Evolutionary conservation across 2,797 vertebrate species (phyloP), one percentile per base, ranked within the genome.

Genomic region (Lagodon rhomboides): DNA sequence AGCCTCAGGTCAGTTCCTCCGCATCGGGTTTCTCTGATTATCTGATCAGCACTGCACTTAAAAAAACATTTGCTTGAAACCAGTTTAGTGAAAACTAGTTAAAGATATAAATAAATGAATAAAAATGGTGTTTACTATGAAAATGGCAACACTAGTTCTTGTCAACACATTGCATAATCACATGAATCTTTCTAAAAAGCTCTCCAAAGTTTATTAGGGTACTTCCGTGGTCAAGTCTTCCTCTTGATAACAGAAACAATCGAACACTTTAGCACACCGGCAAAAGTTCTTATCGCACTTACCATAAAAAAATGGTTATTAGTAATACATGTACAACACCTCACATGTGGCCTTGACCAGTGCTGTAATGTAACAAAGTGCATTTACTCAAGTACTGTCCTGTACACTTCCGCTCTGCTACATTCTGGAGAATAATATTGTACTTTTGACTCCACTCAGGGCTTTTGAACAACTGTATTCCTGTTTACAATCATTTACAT

Each of bases 1-100:
- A 58, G 44, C 68, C 49, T 70, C 22, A 38, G 3, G 12, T 61
- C 44, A 63, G 50, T 73, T 71, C 20, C 55, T 62, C 18, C 47
- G 54, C 46, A 64, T 78, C 69, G 72, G 58, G 44, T 64, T 68
- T 38, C 46, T 73, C 55, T 75, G 81, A 84, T 44, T 41, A 23
- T 34, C 10, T 54, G 16, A 62, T 72, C 50, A 62, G 61, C 18
- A 30, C 17, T 43, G 22, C n/a, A 34, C 16, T 23, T 12, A 53
- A 53, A 63, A 55, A 56, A 53, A 41, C 47, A n/a, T 60, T 49
- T n/a, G 4, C 49, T 41, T 62, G 22, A 61, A 25, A 68, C 16
- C 1, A 5, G 7, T 20, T 43, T 9, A 5, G 3, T 47, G 16
- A 41, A 50, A 63, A 41, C 17, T 12, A 15, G 13, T 16, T 15